These are phyloP conservation scores for Alloplasta piceator DNA, from an alignment of 2,888 invertebrate species.

Conservation along the genomic window DNA sequence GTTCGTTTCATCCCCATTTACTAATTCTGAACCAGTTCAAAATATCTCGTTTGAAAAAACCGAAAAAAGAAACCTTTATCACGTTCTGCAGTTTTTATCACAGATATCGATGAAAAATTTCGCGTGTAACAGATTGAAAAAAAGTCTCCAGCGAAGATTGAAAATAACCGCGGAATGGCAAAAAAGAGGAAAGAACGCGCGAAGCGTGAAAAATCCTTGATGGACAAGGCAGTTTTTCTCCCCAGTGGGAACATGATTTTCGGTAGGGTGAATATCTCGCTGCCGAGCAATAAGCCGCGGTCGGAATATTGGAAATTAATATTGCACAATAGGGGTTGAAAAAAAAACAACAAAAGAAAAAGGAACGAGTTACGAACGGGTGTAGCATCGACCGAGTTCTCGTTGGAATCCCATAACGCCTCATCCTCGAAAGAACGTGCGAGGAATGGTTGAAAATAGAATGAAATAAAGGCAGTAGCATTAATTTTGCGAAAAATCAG, in stretches of 20 bases:
- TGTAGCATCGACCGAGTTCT: slow-evolving; percentile 20
- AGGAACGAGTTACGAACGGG: not conserved
- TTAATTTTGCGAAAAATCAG: not conserved
- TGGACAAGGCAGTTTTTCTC: not conserved
- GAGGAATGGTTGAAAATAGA: not conserved
- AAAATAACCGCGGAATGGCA: too few species aligned
- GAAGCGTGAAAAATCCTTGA: slow-evolving; percentile 25
- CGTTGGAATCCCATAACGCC: slow-evolving; percentile 6
- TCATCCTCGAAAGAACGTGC: not conserved
- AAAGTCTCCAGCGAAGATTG: not conserved
- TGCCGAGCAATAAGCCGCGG: slow-evolving; percentile 37
- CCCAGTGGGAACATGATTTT: not conserved
- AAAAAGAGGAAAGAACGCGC: not conserved
- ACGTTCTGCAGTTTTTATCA: too few species aligned
- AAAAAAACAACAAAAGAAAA: slow-evolving; percentile 2
- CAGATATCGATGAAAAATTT: too few species aligned
- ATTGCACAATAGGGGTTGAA: slow-evolving; percentile 30
- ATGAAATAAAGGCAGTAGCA: not conserved
- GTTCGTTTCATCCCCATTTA: too few species aligned
- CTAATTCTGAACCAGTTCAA: too few species aligned
- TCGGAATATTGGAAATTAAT: slow-evolving; percentile 60
- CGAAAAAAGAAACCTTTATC: too few species aligned
- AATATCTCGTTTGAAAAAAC: too few species aligned
- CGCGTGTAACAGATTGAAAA: not conserved
- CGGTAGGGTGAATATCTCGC: slow-evolving; percentile 25